Evolutionary conservation across 2,888 invertebrate species (phyloP).

Genomic region (Lasioglossum figueresi): DNA sequence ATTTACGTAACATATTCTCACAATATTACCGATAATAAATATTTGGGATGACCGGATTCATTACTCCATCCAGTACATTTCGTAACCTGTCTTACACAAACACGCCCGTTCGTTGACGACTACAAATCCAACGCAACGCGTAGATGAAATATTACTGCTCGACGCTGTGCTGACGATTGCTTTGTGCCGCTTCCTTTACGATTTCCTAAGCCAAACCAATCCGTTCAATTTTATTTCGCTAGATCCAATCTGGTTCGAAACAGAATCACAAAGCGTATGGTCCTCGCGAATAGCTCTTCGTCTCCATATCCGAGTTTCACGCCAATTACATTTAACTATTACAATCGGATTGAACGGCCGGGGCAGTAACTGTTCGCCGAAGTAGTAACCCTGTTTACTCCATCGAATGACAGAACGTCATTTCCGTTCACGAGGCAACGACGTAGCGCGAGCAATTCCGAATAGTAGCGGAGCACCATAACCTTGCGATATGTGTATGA

Average conservation of each 20-base stretch:
- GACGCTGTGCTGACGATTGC: not conserved
- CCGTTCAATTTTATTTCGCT: not conserved
- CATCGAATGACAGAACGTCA: not conserved
- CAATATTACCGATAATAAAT: not conserved
- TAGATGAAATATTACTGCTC: not conserved
- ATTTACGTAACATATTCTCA: not conserved
- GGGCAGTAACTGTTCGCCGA: not conserved
- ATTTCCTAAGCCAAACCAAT: not conserved
- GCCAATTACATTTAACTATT: not conserved
- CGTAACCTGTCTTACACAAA: not conserved
- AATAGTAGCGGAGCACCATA: not conserved
- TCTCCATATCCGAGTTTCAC: not conserved
- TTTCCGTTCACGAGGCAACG: not conserved
- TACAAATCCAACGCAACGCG: not conserved
- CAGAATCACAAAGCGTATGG: not conserved
- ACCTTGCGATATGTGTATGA: conserved; percentile 32
- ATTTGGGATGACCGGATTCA: not conserved
- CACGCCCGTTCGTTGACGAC: not conserved
- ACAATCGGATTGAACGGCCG: not conserved
- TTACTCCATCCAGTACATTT: not conserved
- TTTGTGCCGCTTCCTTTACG: not conserved
- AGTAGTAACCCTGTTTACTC: conserved; percentile 21
- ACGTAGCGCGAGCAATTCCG: not conserved
- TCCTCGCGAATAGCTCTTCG: not conserved
- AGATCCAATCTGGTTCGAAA: not conserved